Evolutionary conservation across 1,140 invertebrate genomes (phyloP).

Genomic region (Drosophila grimshawi): DNA sequence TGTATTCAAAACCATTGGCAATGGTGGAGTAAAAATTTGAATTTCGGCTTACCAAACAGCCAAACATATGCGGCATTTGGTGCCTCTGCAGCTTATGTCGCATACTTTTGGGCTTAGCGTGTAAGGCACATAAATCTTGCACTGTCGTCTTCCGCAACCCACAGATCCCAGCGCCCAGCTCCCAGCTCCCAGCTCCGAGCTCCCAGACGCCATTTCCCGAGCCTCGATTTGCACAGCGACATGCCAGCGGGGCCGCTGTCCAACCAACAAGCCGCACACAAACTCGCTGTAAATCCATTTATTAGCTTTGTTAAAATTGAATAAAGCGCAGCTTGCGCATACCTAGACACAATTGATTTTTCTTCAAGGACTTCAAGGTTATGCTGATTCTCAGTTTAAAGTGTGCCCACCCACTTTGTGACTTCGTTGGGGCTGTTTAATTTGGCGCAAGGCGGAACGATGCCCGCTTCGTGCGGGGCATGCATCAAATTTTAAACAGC

Average conservation of each 20-base stretch:
- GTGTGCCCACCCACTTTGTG: slow-evolving; percentile 35
- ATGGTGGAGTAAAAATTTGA: slow-evolving; percentile 74
- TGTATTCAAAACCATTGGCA: slow-evolving; percentile 24
- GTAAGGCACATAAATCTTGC: slow-evolving; percentile 79
- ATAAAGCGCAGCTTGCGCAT: slow-evolving; percentile 60
- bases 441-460: slow-evolving; percentile 50
- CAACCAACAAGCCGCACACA: slow-evolving; percentile 19
- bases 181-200: background rate
- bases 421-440: slow-evolving; percentile 51
- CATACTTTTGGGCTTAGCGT: slow-evolving; percentile 78
- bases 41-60: slow-evolving; percentile 75
- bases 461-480: slow-evolving; percentile 21
- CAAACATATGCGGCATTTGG: slow-evolving; percentile 63
- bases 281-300: slow-evolving; percentile 64
- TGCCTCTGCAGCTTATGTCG: slow-evolving; percentile 73
- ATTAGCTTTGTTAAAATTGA: slow-evolving; percentile 77
- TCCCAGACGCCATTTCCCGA: background rate
- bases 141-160: slow-evolving; percentile 18
- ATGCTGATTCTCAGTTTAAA: slow-evolving; percentile 31
- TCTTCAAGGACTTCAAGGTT: slow-evolving; percentile 58
- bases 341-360: slow-evolving; percentile 75
- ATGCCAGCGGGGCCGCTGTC: slow-evolving; percentile 44
- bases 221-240: slow-evolving; percentile 28
- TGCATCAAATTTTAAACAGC: slow-evolving; percentile 81
- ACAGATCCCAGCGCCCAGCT: background rate